Percentiles rank a stretch among this genome's conserved stretches.
Evolutionary conservation across 2,113 vertebrate genomes (phyloP).

Genomic region (Amphiprion percula): DNA sequence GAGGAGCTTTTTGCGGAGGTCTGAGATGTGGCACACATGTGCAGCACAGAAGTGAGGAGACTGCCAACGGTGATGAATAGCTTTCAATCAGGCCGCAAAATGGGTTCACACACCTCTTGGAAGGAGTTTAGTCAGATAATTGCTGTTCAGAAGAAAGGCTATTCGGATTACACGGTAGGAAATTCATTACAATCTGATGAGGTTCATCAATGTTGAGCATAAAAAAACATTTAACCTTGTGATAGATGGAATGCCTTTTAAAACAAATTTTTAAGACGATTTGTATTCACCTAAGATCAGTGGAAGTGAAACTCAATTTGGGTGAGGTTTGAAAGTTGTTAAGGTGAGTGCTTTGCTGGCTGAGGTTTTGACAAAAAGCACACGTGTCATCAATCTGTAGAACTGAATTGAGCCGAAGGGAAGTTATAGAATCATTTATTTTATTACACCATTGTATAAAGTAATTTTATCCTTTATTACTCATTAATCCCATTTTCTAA

Average conservation of each 20-base stretch:
- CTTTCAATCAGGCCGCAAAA: conserved; percentile 76
- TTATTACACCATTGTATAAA: conserved; percentile 9
- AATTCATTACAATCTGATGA: conserved; percentile 70
- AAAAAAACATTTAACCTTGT: conserved; percentile 63
- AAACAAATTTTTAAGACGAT: conserved; percentile 47
- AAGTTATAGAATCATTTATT: conserved; percentile 28
- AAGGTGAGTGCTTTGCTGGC: conserved; percentile 26
- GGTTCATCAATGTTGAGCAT: conserved; percentile 49
- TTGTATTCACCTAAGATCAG: conserved; percentile 37
- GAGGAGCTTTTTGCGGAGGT: conserved; percentile 7
- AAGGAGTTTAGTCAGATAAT: conserved; percentile 70
- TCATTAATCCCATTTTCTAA: background rate
- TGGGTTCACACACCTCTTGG: conserved; percentile 73
- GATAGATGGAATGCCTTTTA: conserved; percentile 57
- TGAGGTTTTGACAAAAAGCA: conserved; percentile 13
- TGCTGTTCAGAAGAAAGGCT: conserved; percentile 67
- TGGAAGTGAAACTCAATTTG: conserved; percentile 48
- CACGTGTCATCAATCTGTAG: conserved; percentile 26
- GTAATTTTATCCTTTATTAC: conserved; percentile 11
- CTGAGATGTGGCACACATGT: conserved; percentile 6
- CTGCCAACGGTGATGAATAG: conserved; percentile 77
- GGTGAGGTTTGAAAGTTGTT: conserved; percentile 36
- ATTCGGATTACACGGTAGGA: conserved; percentile 46
- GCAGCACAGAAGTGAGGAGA: conserved; percentile 16
- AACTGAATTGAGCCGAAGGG: conserved; percentile 24